Percentiles rank a stretch among this genome's conserved stretches.
Conservation (phyloP, 92 coral and sea anemone genomes). For the Porites rus region DNA sequence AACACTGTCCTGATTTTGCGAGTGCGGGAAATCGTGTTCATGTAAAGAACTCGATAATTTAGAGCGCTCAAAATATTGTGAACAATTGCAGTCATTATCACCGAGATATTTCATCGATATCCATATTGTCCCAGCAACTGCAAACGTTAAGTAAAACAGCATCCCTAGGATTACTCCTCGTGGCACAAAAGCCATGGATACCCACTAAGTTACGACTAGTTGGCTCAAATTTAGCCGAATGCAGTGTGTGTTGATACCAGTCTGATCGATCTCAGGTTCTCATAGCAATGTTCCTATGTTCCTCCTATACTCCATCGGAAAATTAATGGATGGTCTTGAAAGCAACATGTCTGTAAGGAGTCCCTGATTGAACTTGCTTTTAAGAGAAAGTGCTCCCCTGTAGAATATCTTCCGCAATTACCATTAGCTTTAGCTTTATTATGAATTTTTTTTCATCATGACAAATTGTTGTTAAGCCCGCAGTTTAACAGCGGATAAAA, state of each 20-base stretch:
- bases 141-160: slow-evolving; percentile 79
- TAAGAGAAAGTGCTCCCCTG: background rate
- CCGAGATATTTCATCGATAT: slow-evolving; percentile 78
- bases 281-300: background rate
- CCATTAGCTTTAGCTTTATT: background rate
- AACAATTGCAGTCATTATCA: slow-evolving; percentile 72
- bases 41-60: slow-evolving; percentile 10
- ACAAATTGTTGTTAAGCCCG: background rate
- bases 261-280: background rate
- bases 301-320: background rate
- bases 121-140: slow-evolving; percentile 80
- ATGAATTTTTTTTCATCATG: background rate
- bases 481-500: slow-evolving; percentile 7
- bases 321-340: background rate
- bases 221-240: no score
- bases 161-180: slow-evolving; percentile 64
- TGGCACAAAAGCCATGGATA: slow-evolving; percentile 50
- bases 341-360: background rate
- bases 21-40: slow-evolving; percentile 65
- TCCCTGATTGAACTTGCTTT: no score
- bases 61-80: slow-evolving; percentile 28
- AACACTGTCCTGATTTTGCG: background rate
- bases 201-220: background rate
- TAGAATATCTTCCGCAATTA: background rate
- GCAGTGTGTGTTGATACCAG: background rate